Base-by-base conservation (phyloP, 1,140 invertebrate genomes). In the Planococcus citri region DNA sequence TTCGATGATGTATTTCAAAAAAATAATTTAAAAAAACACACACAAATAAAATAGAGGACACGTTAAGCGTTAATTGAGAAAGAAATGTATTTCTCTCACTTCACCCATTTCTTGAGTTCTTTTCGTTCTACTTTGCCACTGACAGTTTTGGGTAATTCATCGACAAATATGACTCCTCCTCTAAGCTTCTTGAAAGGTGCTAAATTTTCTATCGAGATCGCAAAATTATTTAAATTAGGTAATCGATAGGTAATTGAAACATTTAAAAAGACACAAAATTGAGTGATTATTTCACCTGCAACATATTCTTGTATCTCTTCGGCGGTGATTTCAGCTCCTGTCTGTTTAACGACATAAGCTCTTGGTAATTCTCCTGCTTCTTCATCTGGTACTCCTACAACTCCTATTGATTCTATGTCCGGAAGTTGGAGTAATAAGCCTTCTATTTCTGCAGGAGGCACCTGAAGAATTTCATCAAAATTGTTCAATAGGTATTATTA, bases 91-190 rank as follows among this genome's bases (percentile, higher is more conserved):
- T n/a, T n/a, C n/a, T n/a, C n/a, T n/a, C n/a, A n/a, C n/a, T n/a
- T n/a, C n/a, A 60, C 21, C 60, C 21, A 64, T 25, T 70, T 78
- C 72, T 81, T 83, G 71, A 89, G 77, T 25, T 82, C 77, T 74
- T 80, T 81, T 72, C 88, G 82, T 69, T 91, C 77, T 73, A 90
- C 89, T 81, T 92, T 92, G 37, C 89, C 90, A 0, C 85, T 82
- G 0, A 84, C 75, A 75, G 83, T 88, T 78, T 89, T 90, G 1
- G 89, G 89, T 74, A 92, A 88, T 69, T 80, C 77, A 6, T 85
- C 78, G 0, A 88, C 75, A 73, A 91, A 86, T 72, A 84, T 78
- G 3, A 91, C 82, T 20, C 86, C 83, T 41, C 86, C 88, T 29
- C 70, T 60, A 73, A 91, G 78, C 68, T 83, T 81, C 74, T 90